These are phyloP conservation scores for Crocallis elinguaria DNA, from an alignment of 2,888 invertebrate species.

Conservation along the genomic window DNA sequence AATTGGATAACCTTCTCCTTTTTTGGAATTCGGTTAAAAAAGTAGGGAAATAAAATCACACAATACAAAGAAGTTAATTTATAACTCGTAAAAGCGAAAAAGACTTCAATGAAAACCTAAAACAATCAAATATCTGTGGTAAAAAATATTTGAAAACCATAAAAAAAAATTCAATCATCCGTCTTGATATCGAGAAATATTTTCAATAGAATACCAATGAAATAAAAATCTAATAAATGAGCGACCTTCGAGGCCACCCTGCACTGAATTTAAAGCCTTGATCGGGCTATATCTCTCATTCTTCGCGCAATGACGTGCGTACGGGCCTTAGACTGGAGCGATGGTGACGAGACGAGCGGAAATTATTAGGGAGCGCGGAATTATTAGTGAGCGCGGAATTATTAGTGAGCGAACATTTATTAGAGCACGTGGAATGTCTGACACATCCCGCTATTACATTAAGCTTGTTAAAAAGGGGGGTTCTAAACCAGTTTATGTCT, in stretches of 20 bases:
- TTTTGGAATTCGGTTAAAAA: too few relatives aligned
- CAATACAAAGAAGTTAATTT: background rate
- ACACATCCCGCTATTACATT: too few relatives aligned
- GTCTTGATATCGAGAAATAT: constrained; percentile 25
- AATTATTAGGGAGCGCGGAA: background rate
- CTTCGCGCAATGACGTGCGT: constrained; percentile 62
- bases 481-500: too few relatives aligned
- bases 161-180: constrained; percentile 7
- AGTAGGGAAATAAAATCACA: too few relatives aligned
- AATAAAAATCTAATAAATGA: constrained; percentile 71
- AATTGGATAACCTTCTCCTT: too few relatives aligned
- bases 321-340: constrained; percentile 47
- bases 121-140: too few relatives aligned
- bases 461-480: too few relatives aligned
- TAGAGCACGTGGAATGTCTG: too few relatives aligned
- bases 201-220: constrained; percentile 52
- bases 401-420: too few relatives aligned
- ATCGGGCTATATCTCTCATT: constrained; percentile 68
- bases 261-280: constrained; percentile 76
- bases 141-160: background rate
- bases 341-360: constrained; percentile 44
- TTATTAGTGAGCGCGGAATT: background rate
- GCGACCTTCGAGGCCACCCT: constrained; percentile 57
- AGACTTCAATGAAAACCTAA: background rate
- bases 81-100: background rate